Percentiles rank a stretch among this genome's conserved stretches.
phyloP scores from a whole-genome alignment of 1,140 invertebrate genomes.

The Bombus affinis region DNA sequence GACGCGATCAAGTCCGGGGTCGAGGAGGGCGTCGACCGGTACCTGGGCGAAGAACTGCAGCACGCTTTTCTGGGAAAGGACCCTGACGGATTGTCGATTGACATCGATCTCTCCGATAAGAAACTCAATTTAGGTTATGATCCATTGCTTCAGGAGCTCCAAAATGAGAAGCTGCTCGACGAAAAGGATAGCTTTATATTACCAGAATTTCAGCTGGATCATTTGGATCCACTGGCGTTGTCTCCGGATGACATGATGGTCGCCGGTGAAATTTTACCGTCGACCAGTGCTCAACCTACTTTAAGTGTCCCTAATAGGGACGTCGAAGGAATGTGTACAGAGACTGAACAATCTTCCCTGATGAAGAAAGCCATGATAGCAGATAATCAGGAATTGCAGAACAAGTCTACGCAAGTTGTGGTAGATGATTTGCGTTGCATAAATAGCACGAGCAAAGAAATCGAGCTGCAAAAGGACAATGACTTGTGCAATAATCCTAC shows the following conservation, averaged over 20 bases:
- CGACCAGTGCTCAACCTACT: conserved; percentile 59
- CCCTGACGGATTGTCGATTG: conserved; percentile 68
- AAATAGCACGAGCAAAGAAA: neutral
- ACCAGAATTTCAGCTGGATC: conserved; percentile 77
- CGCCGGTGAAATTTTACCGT: conserved; percentile 74
- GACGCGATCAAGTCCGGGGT: conserved; percentile 68
- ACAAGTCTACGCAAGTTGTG: conserved; percentile 23
- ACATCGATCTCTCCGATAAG: conserved; percentile 73
- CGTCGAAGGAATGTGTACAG: conserved; percentile 27
- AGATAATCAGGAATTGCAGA: conserved; percentile 21
- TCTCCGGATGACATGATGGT: conserved; percentile 76
- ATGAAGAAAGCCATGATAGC: neutral
- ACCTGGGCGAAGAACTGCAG: conserved; percentile 67
- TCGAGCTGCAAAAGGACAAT: neutral
- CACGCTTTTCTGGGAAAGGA: conserved; percentile 71
- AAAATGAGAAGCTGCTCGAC: conserved; percentile 73
- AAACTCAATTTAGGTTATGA: conserved; percentile 75
- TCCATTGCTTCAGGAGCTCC: conserved; percentile 73
- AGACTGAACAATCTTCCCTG: conserved; percentile 5
- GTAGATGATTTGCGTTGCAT: conserved; percentile 33
- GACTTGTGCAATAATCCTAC: neutral
- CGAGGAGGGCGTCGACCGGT: conserved; percentile 68
- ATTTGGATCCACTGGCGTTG: conserved; percentile 73
- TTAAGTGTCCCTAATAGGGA: conserved; percentile 43
- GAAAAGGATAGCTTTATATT: conserved; percentile 76